Evolutionary conservation across 1,140 invertebrate species (phyloP).

Genomic region (Diorhabda elongata): DNA sequence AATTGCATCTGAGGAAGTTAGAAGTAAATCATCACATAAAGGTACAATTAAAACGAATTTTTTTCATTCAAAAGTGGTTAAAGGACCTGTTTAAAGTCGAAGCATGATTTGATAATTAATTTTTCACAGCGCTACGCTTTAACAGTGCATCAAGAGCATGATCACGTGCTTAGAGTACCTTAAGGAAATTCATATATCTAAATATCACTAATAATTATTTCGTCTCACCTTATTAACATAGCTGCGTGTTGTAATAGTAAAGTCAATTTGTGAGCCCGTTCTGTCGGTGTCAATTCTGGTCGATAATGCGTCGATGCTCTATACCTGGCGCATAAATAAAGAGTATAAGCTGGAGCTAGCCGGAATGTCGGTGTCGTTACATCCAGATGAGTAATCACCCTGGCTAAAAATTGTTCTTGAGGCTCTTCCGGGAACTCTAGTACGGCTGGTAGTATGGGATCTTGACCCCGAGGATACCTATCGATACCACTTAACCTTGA

Average conservation of each 20-base stretch:
- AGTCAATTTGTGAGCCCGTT: slow-evolving; percentile 85
- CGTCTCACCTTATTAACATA: slow-evolving; percentile 35
- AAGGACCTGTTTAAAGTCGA: no score
- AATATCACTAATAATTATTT: not conserved
- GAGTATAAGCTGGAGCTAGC: slow-evolving; percentile 89
- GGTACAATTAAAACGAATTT: no score
- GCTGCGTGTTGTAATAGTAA: slow-evolving; percentile 86
- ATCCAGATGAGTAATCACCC: slow-evolving; percentile 83
- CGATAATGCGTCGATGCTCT: slow-evolving; percentile 90
- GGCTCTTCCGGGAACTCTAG: slow-evolving; percentile 92
- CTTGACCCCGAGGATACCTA: slow-evolving; percentile 60
- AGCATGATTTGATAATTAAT: no score
- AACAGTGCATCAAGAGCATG: no score
- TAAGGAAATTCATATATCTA: no score
- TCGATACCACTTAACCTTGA: slow-evolving; percentile 41
- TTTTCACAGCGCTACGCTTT: no score
- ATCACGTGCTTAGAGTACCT: no score
- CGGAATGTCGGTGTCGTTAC: slow-evolving; percentile 79
- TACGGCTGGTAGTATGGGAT: slow-evolving; percentile 89
- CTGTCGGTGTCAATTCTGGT: slow-evolving; percentile 84
- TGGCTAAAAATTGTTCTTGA: slow-evolving; percentile 84
- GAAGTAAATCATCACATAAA: no score
- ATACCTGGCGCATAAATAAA: slow-evolving; percentile 89
- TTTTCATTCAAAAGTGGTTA: no score
- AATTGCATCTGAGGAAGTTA: no score